These are phyloP conservation scores for Malurus elegans DNA, from an alignment of 2,113 vertebrate species.

Conservation along the genomic window DNA sequence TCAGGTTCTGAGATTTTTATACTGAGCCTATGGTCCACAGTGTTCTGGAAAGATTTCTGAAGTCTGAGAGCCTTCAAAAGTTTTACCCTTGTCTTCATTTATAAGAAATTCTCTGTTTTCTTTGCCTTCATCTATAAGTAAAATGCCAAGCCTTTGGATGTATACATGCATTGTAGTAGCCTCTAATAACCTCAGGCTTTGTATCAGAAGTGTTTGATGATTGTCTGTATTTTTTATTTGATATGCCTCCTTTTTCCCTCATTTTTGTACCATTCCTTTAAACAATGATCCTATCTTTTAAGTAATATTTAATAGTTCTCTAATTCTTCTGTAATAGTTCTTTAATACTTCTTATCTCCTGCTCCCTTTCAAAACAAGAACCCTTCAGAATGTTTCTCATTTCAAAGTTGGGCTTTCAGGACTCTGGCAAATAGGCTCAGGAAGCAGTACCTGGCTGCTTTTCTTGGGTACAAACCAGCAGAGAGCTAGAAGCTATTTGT, in stretches of 20 bases:
- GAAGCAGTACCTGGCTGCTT: not conserved
- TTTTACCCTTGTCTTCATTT: not conserved
- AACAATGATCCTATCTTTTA: not conserved
- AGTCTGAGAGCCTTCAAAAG: not conserved
- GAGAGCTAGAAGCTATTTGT: not conserved
- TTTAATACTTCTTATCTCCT: not conserved
- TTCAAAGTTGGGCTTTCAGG: not conserved
- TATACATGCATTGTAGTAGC: rapidly evolving
- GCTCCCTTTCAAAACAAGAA: not conserved
- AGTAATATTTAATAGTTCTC: not conserved
- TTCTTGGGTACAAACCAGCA: not conserved
- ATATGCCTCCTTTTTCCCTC: not conserved
- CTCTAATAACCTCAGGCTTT: not conserved
- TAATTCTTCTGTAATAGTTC: not conserved
- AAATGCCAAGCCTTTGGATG: not conserved
- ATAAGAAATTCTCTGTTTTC: not conserved
- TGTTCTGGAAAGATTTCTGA: not conserved
- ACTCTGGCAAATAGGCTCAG: not conserved
- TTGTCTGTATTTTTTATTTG: not conserved
- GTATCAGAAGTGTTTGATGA: not conserved
- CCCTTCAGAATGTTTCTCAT: not conserved
- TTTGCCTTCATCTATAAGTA: not conserved
- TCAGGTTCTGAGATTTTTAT: not conserved
- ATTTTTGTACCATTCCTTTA: not conserved
- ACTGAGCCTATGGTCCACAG: not conserved